Conservation (phyloP, 2,113 vertebrate genomes). For the Chlorodrepanis virens region DNA sequence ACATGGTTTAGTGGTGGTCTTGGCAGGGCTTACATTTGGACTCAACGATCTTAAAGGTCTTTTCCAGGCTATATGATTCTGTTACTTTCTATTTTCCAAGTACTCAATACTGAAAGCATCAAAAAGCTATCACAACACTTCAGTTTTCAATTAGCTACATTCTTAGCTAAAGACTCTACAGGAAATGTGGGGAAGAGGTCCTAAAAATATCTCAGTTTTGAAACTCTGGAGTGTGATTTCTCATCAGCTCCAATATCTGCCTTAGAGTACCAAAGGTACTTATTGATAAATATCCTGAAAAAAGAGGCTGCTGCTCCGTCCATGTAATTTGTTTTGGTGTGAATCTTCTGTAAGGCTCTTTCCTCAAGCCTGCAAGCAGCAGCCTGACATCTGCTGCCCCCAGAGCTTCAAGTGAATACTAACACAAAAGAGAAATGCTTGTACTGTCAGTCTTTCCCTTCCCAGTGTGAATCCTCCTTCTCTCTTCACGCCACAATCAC, state of each 20-base stretch:
- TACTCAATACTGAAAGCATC: background rate
- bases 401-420: background rate
- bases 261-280: background rate
- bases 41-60: fast-evolving
- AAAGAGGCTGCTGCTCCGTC: background rate
- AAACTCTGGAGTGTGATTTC: background rate
- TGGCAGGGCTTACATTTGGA: background rate
- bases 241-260: background rate
- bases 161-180: background rate
- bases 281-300: background rate
- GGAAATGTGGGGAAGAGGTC: background rate
- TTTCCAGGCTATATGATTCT: background rate
- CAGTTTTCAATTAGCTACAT: background rate
- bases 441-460: background rate
- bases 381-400: background rate
- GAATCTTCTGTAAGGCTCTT: background rate
- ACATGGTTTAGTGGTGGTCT: background rate
- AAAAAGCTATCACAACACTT: background rate
- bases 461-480: background rate
- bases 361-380: background rate
- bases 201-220: background rate
- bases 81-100: background rate
- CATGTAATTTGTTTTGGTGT: background rate
- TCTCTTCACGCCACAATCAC: background rate
- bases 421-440: background rate